These are phyloP conservation scores for Epirrhoe alternata DNA, from an alignment of 2,888 invertebrate genomes.

Conservation along the genomic window DNA sequence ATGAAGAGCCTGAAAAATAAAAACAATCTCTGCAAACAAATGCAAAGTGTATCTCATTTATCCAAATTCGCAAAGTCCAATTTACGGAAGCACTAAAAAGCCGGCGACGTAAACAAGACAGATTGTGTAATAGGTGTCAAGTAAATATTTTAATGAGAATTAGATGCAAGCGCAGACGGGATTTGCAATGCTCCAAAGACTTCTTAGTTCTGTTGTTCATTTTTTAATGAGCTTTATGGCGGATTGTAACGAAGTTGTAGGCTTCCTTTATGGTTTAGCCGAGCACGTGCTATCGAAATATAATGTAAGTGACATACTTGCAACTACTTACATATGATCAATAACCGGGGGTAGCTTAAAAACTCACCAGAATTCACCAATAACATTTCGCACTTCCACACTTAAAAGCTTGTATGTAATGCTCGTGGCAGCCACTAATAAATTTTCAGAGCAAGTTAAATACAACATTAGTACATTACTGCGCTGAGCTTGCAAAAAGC, in stretches of 20 bases:
- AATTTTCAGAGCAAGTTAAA: neutral
- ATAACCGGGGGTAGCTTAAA: too few species aligned
- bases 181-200: conserved; percentile 15
- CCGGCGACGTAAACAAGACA: conserved; percentile 15
- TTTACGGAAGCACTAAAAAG: conserved; percentile 22
- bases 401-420: neutral
- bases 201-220: neutral
- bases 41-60: conserved; percentile 6
- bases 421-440: neutral
- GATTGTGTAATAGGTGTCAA: conserved; percentile 29
- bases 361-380: too few species aligned
- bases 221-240: neutral
- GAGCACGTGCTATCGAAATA: too few species aligned
- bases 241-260: too few species aligned
- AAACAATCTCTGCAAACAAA: conserved; percentile 3
- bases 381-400: too few species aligned
- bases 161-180: conserved; percentile 3
- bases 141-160: conserved; percentile 26
- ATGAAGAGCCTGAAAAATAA: too few species aligned
- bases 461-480: neutral
- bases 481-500: conserved; percentile 14
- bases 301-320: too few species aligned
- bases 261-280: too few species aligned
- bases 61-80: conserved; percentile 10
- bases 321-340: too few species aligned